phyloP scores from a whole-genome alignment of 2,113 vertebrate genomes.

The Myotis yumanensis region DNA sequence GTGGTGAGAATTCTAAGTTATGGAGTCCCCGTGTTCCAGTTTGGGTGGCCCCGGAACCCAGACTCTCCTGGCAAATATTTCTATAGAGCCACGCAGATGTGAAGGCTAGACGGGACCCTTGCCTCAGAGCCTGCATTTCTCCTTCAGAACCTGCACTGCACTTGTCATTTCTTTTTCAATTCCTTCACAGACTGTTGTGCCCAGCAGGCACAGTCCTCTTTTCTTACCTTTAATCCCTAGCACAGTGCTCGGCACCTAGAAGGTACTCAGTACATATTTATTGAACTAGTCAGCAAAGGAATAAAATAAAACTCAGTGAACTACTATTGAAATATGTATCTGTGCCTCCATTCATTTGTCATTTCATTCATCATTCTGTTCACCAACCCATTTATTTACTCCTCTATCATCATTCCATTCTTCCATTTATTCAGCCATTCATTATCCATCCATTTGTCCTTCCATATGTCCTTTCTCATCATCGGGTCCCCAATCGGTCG shows the following conservation, averaged over 20 bases:
- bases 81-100: not conserved
- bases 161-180: not conserved
- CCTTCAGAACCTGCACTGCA: not conserved
- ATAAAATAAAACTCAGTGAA: not conserved
- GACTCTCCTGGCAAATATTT: not conserved
- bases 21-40: not conserved
- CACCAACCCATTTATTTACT: not conserved
- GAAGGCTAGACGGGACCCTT: not conserved
- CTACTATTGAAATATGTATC: not conserved
- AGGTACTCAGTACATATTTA: not conserved
- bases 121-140: not conserved
- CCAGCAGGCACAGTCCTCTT: not conserved
- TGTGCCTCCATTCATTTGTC: not conserved
- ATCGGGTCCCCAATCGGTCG: not conserved
- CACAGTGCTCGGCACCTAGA: not conserved
- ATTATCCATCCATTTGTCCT: not conserved
- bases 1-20: not conserved
- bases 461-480: not conserved
- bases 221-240: not conserved
- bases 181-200: not conserved
- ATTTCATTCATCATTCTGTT: not conserved
- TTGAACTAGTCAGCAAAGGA: not conserved
- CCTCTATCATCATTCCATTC: not conserved
- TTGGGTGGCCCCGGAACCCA: not conserved
- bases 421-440: not conserved